Percentiles rank a stretch among this genome's conserved stretches.
Conservation (phyloP, 2,113 vertebrate species). For the Mirounga angustirostris region DNA sequence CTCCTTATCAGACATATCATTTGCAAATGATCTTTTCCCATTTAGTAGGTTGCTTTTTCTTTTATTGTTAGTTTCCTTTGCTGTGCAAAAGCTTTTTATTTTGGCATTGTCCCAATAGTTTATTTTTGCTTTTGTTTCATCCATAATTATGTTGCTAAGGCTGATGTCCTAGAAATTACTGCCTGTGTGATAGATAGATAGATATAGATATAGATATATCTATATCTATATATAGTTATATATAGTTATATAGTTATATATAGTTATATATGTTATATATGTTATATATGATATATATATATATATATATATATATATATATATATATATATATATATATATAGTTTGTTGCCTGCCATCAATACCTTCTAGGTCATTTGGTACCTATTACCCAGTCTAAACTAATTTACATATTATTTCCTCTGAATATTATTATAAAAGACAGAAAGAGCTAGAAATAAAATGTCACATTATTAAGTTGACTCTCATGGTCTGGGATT, state of each 20-base stretch:
- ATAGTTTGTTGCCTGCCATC: neutral
- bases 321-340: neutral
- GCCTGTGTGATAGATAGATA: neutral
- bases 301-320: neutral
- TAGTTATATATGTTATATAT: neutral
- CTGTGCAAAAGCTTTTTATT: neutral
- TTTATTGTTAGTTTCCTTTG: neutral
- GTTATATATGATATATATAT: neutral
- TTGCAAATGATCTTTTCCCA: neutral
- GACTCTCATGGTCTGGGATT: neutral
- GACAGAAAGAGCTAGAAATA: neutral
- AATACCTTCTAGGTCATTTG: neutral
- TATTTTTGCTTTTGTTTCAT: neutral
- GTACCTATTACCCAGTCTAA: neutral
- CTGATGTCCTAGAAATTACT: neutral
- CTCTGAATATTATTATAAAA: neutral
- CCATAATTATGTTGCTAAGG: neutral
- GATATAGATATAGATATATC: no score
- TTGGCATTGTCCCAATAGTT: neutral
- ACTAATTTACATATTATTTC: neutral
- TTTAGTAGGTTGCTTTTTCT: neutral
- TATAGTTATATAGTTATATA: neutral
- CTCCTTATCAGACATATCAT: neutral
- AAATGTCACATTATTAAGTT: constrained; percentile 8
- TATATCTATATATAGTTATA: rapidly evolving